phyloP scores from a whole-genome alignment of 1,140 invertebrate species.

The Neomicropteryx cornuta region DNA sequence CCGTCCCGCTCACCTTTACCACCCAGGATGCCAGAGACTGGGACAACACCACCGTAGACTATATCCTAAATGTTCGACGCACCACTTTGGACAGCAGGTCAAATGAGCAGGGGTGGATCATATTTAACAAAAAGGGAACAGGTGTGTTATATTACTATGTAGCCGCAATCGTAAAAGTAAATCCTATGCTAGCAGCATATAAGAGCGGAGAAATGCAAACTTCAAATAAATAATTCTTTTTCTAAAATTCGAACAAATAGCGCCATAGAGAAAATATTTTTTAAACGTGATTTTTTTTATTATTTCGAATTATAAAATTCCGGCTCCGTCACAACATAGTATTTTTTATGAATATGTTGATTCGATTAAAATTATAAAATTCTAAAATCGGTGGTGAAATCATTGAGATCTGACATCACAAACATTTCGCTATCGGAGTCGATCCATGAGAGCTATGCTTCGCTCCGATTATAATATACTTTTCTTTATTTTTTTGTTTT shows the following conservation, averaged over 20 bases:
- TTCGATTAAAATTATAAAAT: no score
- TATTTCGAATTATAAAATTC: constrained; percentile 2
- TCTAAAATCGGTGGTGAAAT: no score
- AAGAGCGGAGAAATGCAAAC: constrained; percentile 1
- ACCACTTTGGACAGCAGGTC: constrained; percentile 25
- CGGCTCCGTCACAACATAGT: no score
- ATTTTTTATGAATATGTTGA: no score
- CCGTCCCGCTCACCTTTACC: constrained; percentile 38
- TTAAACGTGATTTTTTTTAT: background rate
- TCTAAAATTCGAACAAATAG: background rate
- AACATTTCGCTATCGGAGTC: no score
- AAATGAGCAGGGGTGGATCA: constrained; percentile 33
- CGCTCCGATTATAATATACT: no score
- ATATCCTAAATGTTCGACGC: constrained; percentile 22
- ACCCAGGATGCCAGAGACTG: constrained; percentile 27
- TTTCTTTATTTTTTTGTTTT: no score
- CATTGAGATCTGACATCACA: no score
- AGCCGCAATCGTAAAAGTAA: background rate
- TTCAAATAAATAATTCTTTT: background rate
- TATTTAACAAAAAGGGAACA: constrained; percentile 39
- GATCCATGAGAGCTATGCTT: no score
- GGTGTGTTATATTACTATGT: constrained; percentile 19
- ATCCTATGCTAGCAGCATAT: no score
- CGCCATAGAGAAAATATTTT: background rate
- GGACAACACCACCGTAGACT: constrained; percentile 24